phyloP scores from a whole-genome alignment of 2,888 invertebrate genomes.

The Lithophane semibrunnea region DNA sequence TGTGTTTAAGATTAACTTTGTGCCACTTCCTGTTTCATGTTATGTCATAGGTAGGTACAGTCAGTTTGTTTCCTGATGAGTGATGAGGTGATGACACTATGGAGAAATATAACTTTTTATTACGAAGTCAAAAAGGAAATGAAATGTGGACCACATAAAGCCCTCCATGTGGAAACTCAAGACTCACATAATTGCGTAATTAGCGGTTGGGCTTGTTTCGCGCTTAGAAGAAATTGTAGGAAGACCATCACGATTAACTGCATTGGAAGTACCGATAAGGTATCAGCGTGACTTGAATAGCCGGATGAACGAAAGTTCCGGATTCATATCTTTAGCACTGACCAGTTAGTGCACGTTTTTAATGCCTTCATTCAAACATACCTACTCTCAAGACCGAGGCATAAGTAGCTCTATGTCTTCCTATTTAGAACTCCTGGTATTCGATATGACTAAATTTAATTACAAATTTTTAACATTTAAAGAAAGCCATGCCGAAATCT shows the following conservation, averaged over 20 bases:
- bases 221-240: slow-evolving; percentile 26
- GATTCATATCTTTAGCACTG: slow-evolving; percentile 26
- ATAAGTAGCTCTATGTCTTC: background rate
- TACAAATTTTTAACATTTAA: slow-evolving; percentile 3
- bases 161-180: slow-evolving; percentile 23
- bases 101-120: slow-evolving; percentile 49
- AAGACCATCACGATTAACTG: slow-evolving; percentile 24
- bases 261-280: slow-evolving; percentile 55
- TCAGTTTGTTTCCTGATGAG: slow-evolving; percentile 59
- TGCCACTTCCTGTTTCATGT: slow-evolving; percentile 65
- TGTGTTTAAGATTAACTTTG: slow-evolving; percentile 64
- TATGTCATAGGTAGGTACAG: slow-evolving; percentile 61
- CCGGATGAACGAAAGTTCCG: slow-evolving; percentile 58
- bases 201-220: slow-evolving; percentile 31
- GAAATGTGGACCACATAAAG: slow-evolving; percentile 53
- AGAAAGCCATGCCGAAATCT: background rate
- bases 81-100: slow-evolving; percentile 24
- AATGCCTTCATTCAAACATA: background rate
- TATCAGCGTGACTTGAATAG: slow-evolving; percentile 37
- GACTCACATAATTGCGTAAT: slow-evolving; percentile 53
- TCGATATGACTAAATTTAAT: background rate
- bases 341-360: slow-evolving; percentile 7
- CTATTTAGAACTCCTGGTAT: background rate
- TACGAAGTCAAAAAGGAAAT: slow-evolving; percentile 54
- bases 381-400: background rate